phyloP scores from a whole-genome alignment of 2,113 vertebrate genomes.

The Lipophrys pholis region DNA sequence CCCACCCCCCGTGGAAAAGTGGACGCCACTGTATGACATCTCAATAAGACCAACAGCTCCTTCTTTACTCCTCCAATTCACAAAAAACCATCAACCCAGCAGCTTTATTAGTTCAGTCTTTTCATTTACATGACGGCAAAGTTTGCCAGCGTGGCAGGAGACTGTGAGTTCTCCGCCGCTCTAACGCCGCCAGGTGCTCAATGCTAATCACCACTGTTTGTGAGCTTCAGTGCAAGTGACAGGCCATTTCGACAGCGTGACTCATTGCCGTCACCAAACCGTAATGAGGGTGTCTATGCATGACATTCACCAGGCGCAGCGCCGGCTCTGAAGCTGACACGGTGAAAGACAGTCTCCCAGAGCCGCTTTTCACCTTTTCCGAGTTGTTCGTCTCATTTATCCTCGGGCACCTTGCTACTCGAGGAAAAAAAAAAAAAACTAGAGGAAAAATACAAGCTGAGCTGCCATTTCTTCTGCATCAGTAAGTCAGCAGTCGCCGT shows the following conservation, averaged over 20 bases:
- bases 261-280: conserved; percentile 43
- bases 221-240: conserved; percentile 42
- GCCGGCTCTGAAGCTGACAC: conserved; percentile 7
- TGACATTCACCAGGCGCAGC: neutral
- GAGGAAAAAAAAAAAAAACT: neutral
- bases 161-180: neutral
- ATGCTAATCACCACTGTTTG: conserved; percentile 57
- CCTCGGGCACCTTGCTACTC: neutral
- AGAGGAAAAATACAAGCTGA: neutral
- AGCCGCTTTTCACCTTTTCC: conserved; percentile 18
- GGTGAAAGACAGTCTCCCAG: conserved; percentile 12
- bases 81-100: conserved; percentile 4
- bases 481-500: conserved; percentile 17
- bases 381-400: conserved; percentile 2
- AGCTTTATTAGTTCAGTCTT: conserved; percentile 26
- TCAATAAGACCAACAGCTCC: conserved; percentile 14
- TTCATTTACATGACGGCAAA: conserved; percentile 4
- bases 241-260: conserved; percentile 45
- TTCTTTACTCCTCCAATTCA: conserved; percentile 10
- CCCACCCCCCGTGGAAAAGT: too few relatives aligned
- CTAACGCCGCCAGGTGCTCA: conserved; percentile 13
- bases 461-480: conserved; percentile 28
- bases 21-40: conserved; percentile 6
- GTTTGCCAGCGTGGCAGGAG: conserved; percentile 32
- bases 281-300: conserved; percentile 28